Percentiles rank a stretch among this genome's conserved stretches.
phyloP scores from a whole-genome alignment of 2,888 invertebrate genomes.

The Plebejus argus region DNA sequence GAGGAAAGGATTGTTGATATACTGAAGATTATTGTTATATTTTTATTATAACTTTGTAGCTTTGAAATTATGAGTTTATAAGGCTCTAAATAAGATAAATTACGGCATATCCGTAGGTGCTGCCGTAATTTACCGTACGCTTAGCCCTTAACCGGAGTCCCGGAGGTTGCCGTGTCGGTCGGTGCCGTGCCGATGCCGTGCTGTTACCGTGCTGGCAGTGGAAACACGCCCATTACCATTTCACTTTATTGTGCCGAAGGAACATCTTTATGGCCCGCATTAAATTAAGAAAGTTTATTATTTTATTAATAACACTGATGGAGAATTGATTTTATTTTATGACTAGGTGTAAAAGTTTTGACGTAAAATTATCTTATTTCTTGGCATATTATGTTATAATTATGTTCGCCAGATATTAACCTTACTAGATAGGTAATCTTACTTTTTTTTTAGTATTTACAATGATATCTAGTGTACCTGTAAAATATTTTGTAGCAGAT shows the following conservation, averaged over 20 bases:
- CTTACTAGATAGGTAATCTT: neutral
- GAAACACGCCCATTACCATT: neutral
- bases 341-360: neutral
- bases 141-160: no score
- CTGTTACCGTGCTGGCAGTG: neutral
- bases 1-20: no score
- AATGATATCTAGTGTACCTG: no score
- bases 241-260: neutral
- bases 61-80: no score
- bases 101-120: no score
- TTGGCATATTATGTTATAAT: neutral
- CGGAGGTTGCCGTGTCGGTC: neutral
- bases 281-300: constrained; percentile 17
- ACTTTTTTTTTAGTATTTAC: neutral
- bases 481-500: no score
- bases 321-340: constrained; percentile 15
- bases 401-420: neutral
- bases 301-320: constrained; percentile 4
- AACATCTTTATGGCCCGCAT: neutral
- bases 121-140: no score
- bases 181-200: neutral
- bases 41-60: no score
- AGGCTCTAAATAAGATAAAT: no score
- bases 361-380: neutral
- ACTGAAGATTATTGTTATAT: no score